Conservation (phyloP, 64 coral and sea anemone genomes). For the Montipora cactus region DNA sequence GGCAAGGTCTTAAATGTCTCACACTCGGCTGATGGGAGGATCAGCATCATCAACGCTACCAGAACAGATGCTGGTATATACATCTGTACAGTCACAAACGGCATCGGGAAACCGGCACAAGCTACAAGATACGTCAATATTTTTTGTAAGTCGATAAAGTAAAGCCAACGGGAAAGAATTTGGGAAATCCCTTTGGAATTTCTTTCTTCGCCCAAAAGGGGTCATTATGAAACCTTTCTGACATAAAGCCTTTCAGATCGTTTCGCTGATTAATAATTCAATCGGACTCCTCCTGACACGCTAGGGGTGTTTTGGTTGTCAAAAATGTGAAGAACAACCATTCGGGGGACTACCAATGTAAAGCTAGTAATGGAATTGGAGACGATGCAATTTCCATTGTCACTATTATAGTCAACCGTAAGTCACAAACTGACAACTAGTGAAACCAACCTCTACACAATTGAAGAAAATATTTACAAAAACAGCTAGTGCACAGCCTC, state of each 20-base stretch:
- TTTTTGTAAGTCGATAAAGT: not conserved
- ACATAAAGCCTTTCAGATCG: too few relatives aligned
- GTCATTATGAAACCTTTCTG: too few relatives aligned
- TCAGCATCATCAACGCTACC: not conserved
- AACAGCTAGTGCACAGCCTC: too few relatives aligned
- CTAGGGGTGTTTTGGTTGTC: not conserved
- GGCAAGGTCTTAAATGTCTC: not conserved
- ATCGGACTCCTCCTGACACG: too few relatives aligned
- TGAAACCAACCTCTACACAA: too few relatives aligned
- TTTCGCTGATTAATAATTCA: too few relatives aligned
- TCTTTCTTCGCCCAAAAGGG: too few relatives aligned
- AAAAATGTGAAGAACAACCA: slow-evolving; percentile 6
- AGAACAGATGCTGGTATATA: slow-evolving; percentile 1
- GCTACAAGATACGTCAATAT: not conserved
- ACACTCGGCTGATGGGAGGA: not conserved
- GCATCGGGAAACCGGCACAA: not conserved
- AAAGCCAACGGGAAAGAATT: not conserved
- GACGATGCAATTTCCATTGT: not conserved
- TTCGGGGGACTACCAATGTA: slow-evolving; percentile 26
- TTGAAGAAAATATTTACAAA: too few relatives aligned
- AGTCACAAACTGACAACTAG: not conserved
- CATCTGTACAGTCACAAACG: not conserved
- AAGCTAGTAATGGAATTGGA: slow-evolving; percentile 39
- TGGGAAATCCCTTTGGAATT: too few relatives aligned
- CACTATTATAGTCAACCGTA: not conserved